Percentiles rank a stretch among this genome's conserved stretches.
phyloP scores from a whole-genome alignment of 2,797 vertebrate genomes.

The Setipinna tenuifilis region DNA sequence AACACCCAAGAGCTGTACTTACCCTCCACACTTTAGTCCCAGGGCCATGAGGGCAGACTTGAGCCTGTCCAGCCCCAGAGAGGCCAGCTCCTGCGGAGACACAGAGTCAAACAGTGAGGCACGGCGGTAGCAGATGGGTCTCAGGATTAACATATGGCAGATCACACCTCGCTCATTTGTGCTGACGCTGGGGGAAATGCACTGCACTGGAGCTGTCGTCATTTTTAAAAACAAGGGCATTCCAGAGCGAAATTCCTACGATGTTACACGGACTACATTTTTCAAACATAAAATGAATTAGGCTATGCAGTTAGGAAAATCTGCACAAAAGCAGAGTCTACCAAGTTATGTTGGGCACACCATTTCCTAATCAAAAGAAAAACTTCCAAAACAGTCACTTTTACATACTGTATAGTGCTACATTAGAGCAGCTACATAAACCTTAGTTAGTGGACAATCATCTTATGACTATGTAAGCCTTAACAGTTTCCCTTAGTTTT shows the following conservation, averaged over 20 bases:
- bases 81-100: slow-evolving; percentile 88
- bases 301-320: not conserved
- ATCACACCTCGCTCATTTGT: not conserved
- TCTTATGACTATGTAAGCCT: not conserved
- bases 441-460: not conserved
- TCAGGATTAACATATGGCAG: not conserved
- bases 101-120: slow-evolving; percentile 36
- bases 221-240: not conserved
- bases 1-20: slow-evolving; percentile 58
- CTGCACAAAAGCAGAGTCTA: too few species aligned
- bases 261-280: not conserved
- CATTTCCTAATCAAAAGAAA: not conserved
- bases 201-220: not conserved
- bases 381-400: not conserved
- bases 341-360: not conserved
- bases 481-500: not conserved
- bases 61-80: slow-evolving; percentile 93
- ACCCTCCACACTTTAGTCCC: slow-evolving; percentile 97
- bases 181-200: not conserved
- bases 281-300: not conserved
- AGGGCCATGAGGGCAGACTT: slow-evolving; percentile 96
- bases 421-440: not conserved
- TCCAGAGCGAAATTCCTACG: not conserved
- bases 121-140: not conserved
- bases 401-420: not conserved